Percentiles rank a stretch among this genome's conserved stretches.
Evolutionary conservation across 2,113 vertebrate species (phyloP).

Genomic region (Nerophis ophidion): DNA sequence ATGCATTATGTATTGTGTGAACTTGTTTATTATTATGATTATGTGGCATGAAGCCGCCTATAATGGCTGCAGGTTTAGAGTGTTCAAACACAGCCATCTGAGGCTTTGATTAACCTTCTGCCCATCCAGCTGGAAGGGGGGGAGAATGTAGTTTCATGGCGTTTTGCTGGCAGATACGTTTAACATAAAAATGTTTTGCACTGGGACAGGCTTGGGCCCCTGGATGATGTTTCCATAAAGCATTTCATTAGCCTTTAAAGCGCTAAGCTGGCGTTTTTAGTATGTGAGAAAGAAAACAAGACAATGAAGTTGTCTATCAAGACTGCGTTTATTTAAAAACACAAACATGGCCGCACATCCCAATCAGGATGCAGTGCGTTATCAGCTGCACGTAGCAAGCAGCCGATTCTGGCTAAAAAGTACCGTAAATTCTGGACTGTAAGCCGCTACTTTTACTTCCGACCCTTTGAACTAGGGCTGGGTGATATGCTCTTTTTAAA

Average conservation of each 20-base stretch:
- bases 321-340: too few species aligned
- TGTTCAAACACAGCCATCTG: slow-evolving; percentile 26
- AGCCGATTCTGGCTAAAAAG: slow-evolving; percentile 21
- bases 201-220: not conserved
- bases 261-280: not conserved
- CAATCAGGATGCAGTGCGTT: slow-evolving; percentile 1
- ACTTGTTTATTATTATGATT: slow-evolving; percentile 52
- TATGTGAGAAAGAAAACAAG: not conserved
- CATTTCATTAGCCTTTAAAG: slow-evolving; percentile 1
- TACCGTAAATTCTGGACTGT: not conserved
- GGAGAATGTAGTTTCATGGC: slow-evolving; percentile 5
- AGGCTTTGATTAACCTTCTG: slow-evolving; percentile 48
- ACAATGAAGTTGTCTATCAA: not conserved
- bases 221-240: not conserved
- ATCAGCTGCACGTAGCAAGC: slow-evolving; percentile 13
- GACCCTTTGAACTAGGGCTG: too few species aligned
- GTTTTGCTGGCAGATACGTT: slow-evolving; percentile 9
- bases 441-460: too few species aligned
- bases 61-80: slow-evolving; percentile 34
- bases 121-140: slow-evolving; percentile 12
- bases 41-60: slow-evolving; percentile 54
- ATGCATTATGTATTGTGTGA: slow-evolving; percentile 46
- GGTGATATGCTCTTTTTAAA: too few species aligned
- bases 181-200: slow-evolving; percentile 9
- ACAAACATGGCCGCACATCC: not conserved